These are phyloP conservation scores for Pogonognathellus flavescens DNA, from an alignment of 1,140 invertebrate species.

Conservation along the genomic window DNA sequence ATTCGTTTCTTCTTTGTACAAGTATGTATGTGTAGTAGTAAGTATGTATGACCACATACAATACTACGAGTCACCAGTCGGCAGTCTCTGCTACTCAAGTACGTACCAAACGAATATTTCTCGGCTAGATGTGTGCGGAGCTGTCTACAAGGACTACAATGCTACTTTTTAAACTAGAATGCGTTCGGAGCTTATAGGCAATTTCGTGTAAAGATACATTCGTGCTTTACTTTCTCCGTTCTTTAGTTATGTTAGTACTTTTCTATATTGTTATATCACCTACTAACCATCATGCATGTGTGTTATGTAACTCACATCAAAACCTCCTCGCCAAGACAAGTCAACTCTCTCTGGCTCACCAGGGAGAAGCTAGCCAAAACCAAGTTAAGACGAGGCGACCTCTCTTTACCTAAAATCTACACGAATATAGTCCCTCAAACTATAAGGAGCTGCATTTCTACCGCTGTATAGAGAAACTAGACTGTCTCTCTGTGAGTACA, in stretches of 20 bases:
- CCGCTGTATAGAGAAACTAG: too few species aligned
- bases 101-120: too few species aligned
- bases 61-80: neutral
- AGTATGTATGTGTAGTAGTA: neutral
- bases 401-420: neutral
- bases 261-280: constrained; percentile 1
- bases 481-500: too few species aligned
- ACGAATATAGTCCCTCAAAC: neutral
- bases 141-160: neutral
- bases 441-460: too few species aligned
- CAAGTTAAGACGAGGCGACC: constrained; percentile 25
- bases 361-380: constrained; percentile 33
- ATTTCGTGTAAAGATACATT: neutral
- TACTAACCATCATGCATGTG: constrained; percentile 10
- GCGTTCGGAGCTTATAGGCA: constrained; percentile 12
- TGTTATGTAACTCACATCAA: constrained; percentile 38
- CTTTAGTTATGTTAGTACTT: neutral
- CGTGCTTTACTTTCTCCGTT: neutral
- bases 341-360: neutral
- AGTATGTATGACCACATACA: neutral
- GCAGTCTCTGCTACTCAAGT: too few species aligned
- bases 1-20: neutral
- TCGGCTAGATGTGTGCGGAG: neutral
- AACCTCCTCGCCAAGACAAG: constrained; percentile 24
- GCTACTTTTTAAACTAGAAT: constrained; percentile 33